Percentiles rank a stretch among this genome's conserved stretches.
phyloP scores from a whole-genome alignment of 2,888 invertebrate species.

The Athalia cordata region DNA sequence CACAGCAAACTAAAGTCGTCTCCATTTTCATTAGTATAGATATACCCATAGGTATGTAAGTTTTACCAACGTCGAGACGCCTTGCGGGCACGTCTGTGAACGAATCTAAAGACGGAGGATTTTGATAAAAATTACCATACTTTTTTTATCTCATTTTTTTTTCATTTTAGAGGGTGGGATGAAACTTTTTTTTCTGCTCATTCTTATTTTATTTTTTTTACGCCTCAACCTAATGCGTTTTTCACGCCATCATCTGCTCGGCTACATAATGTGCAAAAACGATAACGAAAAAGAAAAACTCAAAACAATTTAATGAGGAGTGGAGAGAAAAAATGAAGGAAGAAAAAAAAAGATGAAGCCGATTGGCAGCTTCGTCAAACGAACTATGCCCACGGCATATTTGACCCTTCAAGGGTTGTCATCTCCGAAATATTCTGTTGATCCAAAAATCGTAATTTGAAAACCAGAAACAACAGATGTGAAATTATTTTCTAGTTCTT shows the following conservation, averaged over 20 bases:
- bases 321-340: neutral
- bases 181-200: neutral
- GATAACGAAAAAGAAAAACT: neutral
- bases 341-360: neutral
- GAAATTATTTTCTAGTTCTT: no score
- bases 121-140: conserved; percentile 31
- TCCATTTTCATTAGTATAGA: no score
- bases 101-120: conserved; percentile 19
- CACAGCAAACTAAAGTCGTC: no score
- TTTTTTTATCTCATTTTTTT: neutral
- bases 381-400: no score
- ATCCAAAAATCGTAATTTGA: no score
- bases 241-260: conserved; percentile 18
- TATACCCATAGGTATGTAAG: no score
- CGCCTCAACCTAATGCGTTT: conserved; percentile 13
- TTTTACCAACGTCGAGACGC: neutral
- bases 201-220: neutral
- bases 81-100: conserved; percentile 12
- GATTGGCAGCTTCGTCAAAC: neutral
- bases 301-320: neutral
- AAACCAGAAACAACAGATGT: no score
- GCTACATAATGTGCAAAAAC: conserved; percentile 7
- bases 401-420: no score
- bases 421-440: no score
- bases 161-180: neutral